Conservation (phyloP, 1,140 invertebrate species). For the Tyrophagus putrescentiae region DNA sequence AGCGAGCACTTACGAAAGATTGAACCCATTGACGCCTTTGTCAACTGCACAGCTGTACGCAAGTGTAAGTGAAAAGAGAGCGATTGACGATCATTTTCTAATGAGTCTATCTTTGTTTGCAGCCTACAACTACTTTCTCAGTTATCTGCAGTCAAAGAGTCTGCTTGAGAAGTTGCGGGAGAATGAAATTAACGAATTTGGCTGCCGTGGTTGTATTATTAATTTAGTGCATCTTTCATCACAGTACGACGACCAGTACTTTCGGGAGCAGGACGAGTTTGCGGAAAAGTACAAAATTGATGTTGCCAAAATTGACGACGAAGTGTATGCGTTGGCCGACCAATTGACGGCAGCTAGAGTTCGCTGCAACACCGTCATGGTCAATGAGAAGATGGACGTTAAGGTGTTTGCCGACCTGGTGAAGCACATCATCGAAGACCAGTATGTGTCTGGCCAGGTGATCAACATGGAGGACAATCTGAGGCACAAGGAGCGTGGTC, state of each 20-base stretch:
- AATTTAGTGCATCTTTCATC: slow-evolving; percentile 2
- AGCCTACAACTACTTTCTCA: slow-evolving; percentile 19
- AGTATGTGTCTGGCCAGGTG: slow-evolving; percentile 16
- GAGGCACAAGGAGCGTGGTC: neutral
- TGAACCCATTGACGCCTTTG: slow-evolving; percentile 4
- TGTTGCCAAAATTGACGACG: slow-evolving; percentile 3
- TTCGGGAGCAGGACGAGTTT: slow-evolving; percentile 11
- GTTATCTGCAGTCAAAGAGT: slow-evolving; percentile 12
- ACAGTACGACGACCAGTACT: slow-evolving; percentile 13
- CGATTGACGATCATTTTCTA: neutral
- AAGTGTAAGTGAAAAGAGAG: neutral
- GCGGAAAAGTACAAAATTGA: neutral
- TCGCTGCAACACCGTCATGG: slow-evolving; percentile 15
- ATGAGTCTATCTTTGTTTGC: neutral
- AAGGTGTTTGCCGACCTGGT: neutral
- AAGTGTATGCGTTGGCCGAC: slow-evolving; percentile 13
- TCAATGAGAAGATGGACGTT: neutral
- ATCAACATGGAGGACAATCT: slow-evolving; percentile 19
- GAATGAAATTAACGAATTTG: slow-evolving; percentile 13
- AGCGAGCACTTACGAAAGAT: neutral
- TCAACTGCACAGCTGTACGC: slow-evolving; percentile 10
- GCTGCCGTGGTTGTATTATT: slow-evolving; percentile 16
- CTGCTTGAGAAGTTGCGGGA: slow-evolving; percentile 2
- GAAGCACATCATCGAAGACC: slow-evolving; percentile 16
- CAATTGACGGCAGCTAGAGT: slow-evolving; percentile 9